Evolutionary conservation across 2,113 vertebrate genomes (phyloP).

Genomic region (Rhea americana): DNA sequence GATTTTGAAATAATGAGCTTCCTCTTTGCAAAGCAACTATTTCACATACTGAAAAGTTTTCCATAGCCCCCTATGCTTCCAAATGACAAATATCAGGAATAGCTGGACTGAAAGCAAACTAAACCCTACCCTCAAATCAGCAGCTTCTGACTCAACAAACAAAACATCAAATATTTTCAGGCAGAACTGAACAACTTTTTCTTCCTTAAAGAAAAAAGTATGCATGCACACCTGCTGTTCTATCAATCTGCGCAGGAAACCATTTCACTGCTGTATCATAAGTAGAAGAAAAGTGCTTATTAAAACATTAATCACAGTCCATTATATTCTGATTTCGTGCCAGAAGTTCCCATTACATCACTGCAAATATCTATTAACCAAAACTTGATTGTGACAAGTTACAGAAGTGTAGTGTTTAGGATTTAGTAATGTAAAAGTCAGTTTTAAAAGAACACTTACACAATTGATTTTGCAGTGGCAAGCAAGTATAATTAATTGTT

Average conservation of each 20-base stretch:
- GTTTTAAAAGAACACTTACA: conserved; percentile 77
- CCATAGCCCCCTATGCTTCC: background rate
- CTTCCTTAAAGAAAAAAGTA: conserved; percentile 39
- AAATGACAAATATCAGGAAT: conserved; percentile 18
- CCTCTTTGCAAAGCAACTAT: conserved; percentile 44
- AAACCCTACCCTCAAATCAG: conserved; percentile 24
- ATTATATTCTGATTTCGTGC: conserved; percentile 81
- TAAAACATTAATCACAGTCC: conserved; percentile 86
- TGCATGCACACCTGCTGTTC: conserved; percentile 76
- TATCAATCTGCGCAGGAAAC: conserved; percentile 80
- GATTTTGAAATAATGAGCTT: conserved; percentile 42
- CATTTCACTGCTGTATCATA: conserved; percentile 77
- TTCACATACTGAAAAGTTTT: conserved; percentile 25
- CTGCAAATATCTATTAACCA: conserved; percentile 83
- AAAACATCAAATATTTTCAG: conserved; percentile 59
- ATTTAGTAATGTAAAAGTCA: conserved; percentile 78
- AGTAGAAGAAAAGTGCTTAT: conserved; percentile 82
- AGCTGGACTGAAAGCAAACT: conserved; percentile 35
- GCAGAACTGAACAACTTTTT: conserved; percentile 33
- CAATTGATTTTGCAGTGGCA: conserved; percentile 82
- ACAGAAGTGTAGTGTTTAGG: conserved; percentile 78
- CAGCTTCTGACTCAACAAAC: background rate
- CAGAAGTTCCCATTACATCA: conserved; percentile 85
- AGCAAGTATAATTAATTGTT: conserved; percentile 75
- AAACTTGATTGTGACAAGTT: conserved; percentile 84